Evolutionary conservation across 2,113 vertebrate species (phyloP).

Genomic region (Mustelus asterias): DNA sequence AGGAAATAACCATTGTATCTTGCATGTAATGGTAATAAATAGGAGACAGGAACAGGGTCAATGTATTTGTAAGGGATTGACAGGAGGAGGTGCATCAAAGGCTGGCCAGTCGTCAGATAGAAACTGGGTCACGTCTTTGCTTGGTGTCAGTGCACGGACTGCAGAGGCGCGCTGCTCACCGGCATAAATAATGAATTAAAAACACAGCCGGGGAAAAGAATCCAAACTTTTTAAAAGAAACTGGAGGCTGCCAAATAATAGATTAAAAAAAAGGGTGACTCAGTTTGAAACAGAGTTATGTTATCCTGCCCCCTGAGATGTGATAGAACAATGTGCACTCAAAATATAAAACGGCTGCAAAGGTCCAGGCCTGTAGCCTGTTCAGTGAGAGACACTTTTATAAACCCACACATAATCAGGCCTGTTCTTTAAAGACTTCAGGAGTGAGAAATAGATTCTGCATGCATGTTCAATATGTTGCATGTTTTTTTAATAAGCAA

Average conservation of each 20-base stretch:
- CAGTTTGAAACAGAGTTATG: background rate
- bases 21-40: background rate
- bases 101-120: background rate
- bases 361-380: background rate
- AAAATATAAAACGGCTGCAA: background rate
- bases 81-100: background rate
- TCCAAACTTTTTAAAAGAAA: background rate
- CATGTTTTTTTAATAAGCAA: background rate
- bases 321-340: background rate
- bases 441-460: background rate
- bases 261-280: background rate
- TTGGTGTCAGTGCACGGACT: background rate
- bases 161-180: background rate
- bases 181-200: background rate
- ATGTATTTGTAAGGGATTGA: background rate
- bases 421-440: background rate
- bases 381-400: background rate
- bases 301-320: constrained; percentile 10
- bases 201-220: background rate
- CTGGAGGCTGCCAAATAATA: background rate
- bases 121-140: background rate
- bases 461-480: background rate
- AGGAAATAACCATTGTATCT: background rate
- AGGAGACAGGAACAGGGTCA: background rate
- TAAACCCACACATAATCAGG: background rate